These are phyloP conservation scores for Theonella swinhoei DNA, from an alignment of 37 sponge, comb jelly and placozoan species.

Conservation along the genomic window DNA sequence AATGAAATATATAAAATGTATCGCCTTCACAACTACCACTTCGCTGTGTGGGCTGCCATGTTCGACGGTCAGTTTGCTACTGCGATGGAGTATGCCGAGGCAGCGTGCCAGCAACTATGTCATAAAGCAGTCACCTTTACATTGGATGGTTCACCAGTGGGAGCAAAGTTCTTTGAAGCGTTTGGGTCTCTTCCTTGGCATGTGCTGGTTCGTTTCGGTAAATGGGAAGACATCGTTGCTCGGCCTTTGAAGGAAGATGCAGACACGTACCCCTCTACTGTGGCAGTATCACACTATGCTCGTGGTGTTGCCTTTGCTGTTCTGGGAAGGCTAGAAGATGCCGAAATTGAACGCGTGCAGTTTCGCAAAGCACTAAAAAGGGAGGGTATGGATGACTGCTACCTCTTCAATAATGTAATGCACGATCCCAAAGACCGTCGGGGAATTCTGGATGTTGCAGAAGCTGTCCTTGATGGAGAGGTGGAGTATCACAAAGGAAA, in stretches of 20 bases:
- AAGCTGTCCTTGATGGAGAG: constrained; percentile 67
- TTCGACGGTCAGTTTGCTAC: constrained; percentile 63
- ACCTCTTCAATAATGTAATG: constrained; percentile 54
- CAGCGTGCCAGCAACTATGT: constrained; percentile 38
- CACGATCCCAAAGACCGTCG: constrained; percentile 41
- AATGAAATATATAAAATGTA: constrained; percentile 67
- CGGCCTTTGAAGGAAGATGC: constrained; percentile 58
- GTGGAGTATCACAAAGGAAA: constrained; percentile 63
- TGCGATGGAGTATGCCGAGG: constrained; percentile 67
- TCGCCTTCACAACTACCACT: constrained; percentile 72
- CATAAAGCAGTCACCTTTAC: constrained; percentile 36
- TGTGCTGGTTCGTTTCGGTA: constrained; percentile 70
- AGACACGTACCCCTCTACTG: constrained; percentile 43
- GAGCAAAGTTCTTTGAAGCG: constrained; percentile 52
- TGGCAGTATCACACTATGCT: constrained; percentile 64
- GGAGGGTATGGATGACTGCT: constrained; percentile 34
- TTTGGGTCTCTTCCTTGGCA: constrained; percentile 58
- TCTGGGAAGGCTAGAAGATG: constrained; percentile 47
- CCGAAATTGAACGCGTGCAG: constrained; percentile 41
- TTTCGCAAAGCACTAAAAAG: constrained; percentile 52
- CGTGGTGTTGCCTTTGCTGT: constrained; percentile 74
- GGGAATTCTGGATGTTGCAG: constrained; percentile 66
- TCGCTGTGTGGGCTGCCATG: constrained; percentile 73
- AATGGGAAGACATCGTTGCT: constrained; percentile 67
- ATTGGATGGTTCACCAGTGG: constrained; percentile 51